A percentile compares a stretch with the other conserved stretches of the same genome.
These are phyloP conservation scores for Procapra przewalskii DNA, from an alignment of 2,113 vertebrate species.

Conservation along the genomic window DNA sequence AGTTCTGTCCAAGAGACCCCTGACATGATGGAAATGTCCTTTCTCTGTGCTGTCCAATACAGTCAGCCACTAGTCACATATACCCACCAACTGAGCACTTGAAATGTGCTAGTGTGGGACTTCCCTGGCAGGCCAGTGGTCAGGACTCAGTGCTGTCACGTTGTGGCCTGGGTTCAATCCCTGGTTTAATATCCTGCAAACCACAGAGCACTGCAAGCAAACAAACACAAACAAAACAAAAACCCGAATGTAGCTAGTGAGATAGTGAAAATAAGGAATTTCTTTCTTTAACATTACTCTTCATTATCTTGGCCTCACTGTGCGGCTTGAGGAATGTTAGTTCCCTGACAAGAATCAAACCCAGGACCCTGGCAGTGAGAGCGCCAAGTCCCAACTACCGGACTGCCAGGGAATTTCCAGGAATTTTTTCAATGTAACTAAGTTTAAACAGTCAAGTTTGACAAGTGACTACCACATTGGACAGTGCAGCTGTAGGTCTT, in stretches of 20 bases:
- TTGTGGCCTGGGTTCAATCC: background rate
- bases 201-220: background rate
- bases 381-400: background rate
- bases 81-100: background rate
- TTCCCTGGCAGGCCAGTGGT: background rate
- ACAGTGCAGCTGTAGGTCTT: background rate
- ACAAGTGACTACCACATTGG: background rate
- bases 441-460: background rate
- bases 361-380: background rate
- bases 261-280: background rate
- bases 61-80: background rate
- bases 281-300: background rate
- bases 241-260: background rate
- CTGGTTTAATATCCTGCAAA: background rate
- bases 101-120: background rate
- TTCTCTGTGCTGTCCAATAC: background rate
- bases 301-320: background rate
- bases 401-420: background rate
- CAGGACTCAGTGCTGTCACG: background rate
- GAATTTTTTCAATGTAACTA: background rate
- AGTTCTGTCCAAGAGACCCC: background rate
- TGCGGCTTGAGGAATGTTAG: background rate
- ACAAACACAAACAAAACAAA: background rate
- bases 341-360: background rate
- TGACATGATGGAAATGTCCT: background rate